Percentiles rank a stretch among this genome's conserved stretches.
Evolutionary conservation across 2,888 invertebrate species (phyloP).

Genomic region (Palloptera scutellata): DNA sequence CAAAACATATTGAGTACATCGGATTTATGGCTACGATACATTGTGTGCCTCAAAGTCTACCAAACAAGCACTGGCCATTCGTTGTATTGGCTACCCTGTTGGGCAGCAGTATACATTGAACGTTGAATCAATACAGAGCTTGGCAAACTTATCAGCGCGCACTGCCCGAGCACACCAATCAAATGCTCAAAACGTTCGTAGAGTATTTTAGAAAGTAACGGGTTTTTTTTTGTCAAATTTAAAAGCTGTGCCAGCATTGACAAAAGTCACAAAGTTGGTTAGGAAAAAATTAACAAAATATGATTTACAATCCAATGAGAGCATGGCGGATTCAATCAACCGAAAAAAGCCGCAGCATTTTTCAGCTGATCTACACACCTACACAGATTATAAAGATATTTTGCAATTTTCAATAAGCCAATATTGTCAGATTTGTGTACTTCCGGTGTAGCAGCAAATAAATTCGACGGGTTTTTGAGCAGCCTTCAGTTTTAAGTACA

Average conservation of each 20-base stretch:
- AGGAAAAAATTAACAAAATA: not conserved
- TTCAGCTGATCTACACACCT: not conserved
- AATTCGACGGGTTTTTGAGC: slow-evolving; percentile 29
- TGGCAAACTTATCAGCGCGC: not conserved
- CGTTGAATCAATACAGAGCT: not conserved
- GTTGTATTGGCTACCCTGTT: not conserved
- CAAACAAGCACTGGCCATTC: not conserved
- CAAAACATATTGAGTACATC: slow-evolving; percentile 17
- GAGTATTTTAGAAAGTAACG: slow-evolving; percentile 10
- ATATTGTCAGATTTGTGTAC: not conserved
- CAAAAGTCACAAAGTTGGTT: slow-evolving; percentile 3
- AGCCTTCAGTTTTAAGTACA: not conserved
- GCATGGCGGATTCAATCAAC: not conserved
- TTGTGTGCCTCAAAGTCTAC: not conserved
- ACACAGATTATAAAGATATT: not conserved
- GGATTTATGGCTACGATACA: not conserved
- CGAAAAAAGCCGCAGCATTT: slow-evolving; percentile 2
- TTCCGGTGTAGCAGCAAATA: slow-evolving; percentile 16
- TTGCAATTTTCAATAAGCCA: not conserved
- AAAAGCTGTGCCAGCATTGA: not conserved
- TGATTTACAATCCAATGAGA: not conserved
- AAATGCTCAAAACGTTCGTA: slow-evolving; percentile 18
- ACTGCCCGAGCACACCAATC: not conserved
- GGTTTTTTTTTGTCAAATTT: slow-evolving; percentile 31
- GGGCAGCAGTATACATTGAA: too few species aligned